These are phyloP conservation scores for Chrysoperla carnea DNA, from an alignment of 1,140 invertebrate genomes.

Conservation along the genomic window DNA sequence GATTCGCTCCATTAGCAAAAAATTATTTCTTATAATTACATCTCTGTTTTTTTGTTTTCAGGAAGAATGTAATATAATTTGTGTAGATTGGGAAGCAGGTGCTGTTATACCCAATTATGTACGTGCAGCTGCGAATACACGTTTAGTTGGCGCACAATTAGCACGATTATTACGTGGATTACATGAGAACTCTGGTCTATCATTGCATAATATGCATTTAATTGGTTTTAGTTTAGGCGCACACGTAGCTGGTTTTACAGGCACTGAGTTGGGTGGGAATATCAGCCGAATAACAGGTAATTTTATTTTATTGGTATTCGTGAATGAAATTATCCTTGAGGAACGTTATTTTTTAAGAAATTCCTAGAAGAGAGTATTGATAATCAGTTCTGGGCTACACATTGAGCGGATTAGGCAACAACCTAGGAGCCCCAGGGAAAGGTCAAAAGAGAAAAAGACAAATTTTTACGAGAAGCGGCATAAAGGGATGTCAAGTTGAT, in stretches of 20 bases:
- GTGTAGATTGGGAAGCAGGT: slow-evolving; percentile 88
- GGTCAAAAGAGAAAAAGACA: too few relatives aligned
- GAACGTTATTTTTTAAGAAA: not conserved
- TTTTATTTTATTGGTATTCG: not conserved
- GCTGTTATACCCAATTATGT: slow-evolving; percentile 85
- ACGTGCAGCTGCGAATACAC: slow-evolving; percentile 79
- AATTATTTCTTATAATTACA: not conserved
- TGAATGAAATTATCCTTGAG: not conserved
- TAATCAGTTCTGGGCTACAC: too few relatives aligned
- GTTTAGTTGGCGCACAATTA: slow-evolving; percentile 79
- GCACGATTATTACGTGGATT: slow-evolving; percentile 50
- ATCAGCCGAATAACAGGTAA: slow-evolving; percentile 71
- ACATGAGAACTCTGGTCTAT: slow-evolving; percentile 35
- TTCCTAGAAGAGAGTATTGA: too few relatives aligned
- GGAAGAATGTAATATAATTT: slow-evolving; percentile 79
- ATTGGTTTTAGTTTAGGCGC: slow-evolving; percentile 85
- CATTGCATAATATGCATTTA: slow-evolving; percentile 56
- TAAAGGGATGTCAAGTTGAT: too few relatives aligned
- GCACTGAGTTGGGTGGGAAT: slow-evolving; percentile 61
- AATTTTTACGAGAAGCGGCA: too few relatives aligned
- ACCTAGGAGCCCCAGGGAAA: too few relatives aligned
- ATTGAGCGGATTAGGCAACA: too few relatives aligned
- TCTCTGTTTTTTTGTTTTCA: slow-evolving; percentile 21
- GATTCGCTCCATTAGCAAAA: too few relatives aligned
- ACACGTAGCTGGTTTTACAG: slow-evolving; percentile 86